Evolutionary conservation across 2,797 vertebrate genomes (phyloP).

Genomic region (Oreochromis grahami): DNA sequence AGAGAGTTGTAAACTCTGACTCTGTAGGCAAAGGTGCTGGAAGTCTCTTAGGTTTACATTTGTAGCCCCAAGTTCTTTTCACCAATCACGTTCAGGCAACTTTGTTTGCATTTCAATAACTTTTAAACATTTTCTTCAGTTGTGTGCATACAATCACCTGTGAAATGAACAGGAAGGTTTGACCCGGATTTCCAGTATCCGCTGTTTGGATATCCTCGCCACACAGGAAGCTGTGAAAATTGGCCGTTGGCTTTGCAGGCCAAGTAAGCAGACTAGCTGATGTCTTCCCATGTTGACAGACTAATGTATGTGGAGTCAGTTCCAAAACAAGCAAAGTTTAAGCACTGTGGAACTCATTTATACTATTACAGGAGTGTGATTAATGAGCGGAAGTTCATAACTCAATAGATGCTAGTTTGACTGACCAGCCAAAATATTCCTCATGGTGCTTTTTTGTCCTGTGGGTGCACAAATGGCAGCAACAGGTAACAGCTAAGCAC

Average conservation of each 20-base stretch:
- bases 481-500: slow-evolving; percentile 23
- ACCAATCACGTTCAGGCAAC: not conserved
- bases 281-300: not conserved
- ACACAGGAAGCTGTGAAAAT: not conserved
- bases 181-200: not conserved
- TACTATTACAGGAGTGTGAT: not conserved
- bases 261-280: not conserved
- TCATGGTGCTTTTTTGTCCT: not conserved
- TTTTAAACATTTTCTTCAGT: not conserved
- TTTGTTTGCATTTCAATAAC: not conserved
- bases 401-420: not conserved
- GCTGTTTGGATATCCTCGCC: not conserved
- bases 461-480: not conserved
- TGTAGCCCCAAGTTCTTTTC: not conserved
- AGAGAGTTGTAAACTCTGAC: not conserved
- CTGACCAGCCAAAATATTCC: not conserved
- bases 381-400: not conserved
- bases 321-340: not conserved
- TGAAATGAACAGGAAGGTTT: not conserved
- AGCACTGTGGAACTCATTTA: not conserved
- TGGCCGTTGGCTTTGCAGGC: not conserved
- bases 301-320: not conserved
- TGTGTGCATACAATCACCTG: not conserved
- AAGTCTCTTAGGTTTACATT: not conserved
- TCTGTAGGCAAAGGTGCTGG: not conserved